phyloP scores from a whole-genome alignment of 2,797 vertebrate genomes.

The Margarornis squamiger region DNA sequence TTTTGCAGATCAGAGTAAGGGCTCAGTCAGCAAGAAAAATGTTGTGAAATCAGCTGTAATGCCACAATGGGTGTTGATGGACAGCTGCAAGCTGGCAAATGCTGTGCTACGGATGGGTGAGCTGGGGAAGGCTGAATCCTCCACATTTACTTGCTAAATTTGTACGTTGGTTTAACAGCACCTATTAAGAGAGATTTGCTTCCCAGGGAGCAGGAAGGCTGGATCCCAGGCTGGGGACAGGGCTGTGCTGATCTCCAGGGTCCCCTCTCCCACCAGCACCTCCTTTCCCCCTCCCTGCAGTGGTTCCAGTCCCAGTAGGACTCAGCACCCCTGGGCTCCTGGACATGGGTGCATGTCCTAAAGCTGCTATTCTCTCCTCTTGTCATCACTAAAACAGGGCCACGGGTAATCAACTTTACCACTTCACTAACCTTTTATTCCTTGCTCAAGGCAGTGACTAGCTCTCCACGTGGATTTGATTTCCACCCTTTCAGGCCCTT shows the following conservation, averaged over 20 bases:
- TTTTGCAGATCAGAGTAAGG: background rate
- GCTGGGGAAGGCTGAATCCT: background rate
- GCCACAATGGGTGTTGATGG: slow-evolving; percentile 28
- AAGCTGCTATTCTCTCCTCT: background rate
- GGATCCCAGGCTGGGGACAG: background rate
- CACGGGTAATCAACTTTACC: background rate
- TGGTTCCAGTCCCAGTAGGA: background rate
- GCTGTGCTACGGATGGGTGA: background rate
- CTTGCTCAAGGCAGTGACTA: background rate
- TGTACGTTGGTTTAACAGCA: background rate
- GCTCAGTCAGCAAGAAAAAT: slow-evolving; percentile 41
- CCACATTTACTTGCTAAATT: background rate
- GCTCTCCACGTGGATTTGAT: background rate
- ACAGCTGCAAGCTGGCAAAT: slow-evolving; percentile 2
- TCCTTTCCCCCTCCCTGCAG: background rate
- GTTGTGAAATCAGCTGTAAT: background rate
- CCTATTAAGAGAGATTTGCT: background rate
- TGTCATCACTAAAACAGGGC: background rate
- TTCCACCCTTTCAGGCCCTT: background rate
- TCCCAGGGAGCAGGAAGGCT: background rate
- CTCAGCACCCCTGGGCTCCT: background rate
- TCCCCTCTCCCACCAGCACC: fast-evolving
- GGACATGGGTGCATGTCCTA: background rate
- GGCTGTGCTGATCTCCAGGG: background rate
- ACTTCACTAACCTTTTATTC: background rate